phyloP scores from a whole-genome alignment of 2,888 invertebrate species.

The Folsomia candida region DNA sequence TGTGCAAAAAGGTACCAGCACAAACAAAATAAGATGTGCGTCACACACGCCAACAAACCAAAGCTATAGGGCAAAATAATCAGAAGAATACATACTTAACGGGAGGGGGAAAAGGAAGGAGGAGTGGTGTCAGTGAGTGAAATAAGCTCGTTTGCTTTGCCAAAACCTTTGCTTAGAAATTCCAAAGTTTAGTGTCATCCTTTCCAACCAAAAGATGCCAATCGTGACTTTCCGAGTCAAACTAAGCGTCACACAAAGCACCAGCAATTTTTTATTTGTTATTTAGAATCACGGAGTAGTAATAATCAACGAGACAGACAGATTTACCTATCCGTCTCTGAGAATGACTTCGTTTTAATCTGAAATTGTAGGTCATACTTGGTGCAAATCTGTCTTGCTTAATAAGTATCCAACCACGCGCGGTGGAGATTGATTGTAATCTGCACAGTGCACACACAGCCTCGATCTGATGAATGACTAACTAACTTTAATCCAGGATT shows the following conservation, averaged over 20 bases:
- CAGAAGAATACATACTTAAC: too few species aligned
- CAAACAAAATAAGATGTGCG: too few species aligned
- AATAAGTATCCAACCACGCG: not conserved
- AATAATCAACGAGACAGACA: not conserved
- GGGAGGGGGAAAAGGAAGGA: too few species aligned
- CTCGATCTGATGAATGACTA: not conserved
- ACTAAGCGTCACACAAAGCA: not conserved
- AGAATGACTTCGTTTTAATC: too few species aligned
- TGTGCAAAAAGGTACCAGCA: too few species aligned
- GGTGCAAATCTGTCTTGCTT: not conserved
- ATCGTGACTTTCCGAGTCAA: slow-evolving; percentile 11
- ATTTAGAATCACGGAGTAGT: not conserved
- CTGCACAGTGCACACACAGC: too few species aligned
- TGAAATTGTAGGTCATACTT: not conserved
- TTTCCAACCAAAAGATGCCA: not conserved
- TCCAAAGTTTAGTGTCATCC: slow-evolving; percentile 12
- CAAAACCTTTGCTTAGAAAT: slow-evolving; percentile 3
- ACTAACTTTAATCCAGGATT: not conserved
- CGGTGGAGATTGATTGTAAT: not conserved
- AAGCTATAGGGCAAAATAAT: too few species aligned
- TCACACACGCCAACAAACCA: too few species aligned
- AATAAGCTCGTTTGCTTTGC: slow-evolving; percentile 5
- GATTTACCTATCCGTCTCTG: not conserved
- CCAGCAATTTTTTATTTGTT: not conserved
- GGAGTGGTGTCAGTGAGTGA: too few species aligned